phyloP scores from a whole-genome alignment of 2,888 invertebrate species.

The Brachyopa scutellaris region DNA sequence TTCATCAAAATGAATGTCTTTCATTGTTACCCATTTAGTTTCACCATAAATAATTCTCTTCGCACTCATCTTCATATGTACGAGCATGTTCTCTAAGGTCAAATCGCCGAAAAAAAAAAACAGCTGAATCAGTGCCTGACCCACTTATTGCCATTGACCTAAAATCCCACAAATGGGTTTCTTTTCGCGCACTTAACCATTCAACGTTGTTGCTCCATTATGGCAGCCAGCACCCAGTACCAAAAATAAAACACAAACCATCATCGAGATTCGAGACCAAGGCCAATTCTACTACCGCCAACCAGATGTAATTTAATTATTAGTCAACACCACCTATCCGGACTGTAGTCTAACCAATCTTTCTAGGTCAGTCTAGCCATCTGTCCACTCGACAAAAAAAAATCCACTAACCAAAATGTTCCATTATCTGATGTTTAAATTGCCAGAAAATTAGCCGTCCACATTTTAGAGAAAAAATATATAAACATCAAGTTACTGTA shows the following conservation, averaged over 20 bases:
- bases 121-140: slow-evolving; percentile 3
- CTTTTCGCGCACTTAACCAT: slow-evolving; percentile 38
- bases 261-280: slow-evolving; percentile 10
- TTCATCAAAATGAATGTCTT: not conserved
- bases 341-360: not conserved
- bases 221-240: too few relatives aligned
- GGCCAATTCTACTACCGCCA: slow-evolving; percentile 23
- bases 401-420: slow-evolving; percentile 4
- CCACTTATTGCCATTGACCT: slow-evolving; percentile 34
- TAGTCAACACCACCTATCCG: not conserved
- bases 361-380: slow-evolving; percentile 45
- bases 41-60: not conserved
- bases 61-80: slow-evolving; percentile 1
- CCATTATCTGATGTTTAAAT: slow-evolving; percentile 11
- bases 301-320: slow-evolving; percentile 21
- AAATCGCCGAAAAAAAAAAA: not conserved
- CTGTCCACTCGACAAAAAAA: slow-evolving; percentile 23
- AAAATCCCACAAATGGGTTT: slow-evolving; percentile 43
- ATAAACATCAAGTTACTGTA: not conserved
- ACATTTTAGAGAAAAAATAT: not conserved
- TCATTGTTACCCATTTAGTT: not conserved
- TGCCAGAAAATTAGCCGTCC: slow-evolving; percentile 24
- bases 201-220: slow-evolving; percentile 26
- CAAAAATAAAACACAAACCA: not conserved
- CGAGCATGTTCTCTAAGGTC: too few relatives aligned